Evolutionary conservation across 2,888 invertebrate species (phyloP).

Genomic region (Pilophorus perplexus): DNA sequence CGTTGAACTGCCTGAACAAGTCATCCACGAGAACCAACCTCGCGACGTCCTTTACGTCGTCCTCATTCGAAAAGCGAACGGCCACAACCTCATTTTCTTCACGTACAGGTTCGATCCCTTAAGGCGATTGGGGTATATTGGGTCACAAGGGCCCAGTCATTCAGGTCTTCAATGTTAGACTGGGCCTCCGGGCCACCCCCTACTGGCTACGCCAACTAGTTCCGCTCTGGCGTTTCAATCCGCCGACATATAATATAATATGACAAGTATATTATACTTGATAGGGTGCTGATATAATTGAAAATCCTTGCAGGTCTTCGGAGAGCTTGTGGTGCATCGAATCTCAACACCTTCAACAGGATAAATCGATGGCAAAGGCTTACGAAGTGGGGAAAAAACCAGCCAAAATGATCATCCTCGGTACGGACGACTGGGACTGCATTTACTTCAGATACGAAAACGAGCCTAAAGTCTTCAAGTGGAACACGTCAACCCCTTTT

Average conservation of each 20-base stretch:
- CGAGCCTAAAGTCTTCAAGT: slow-evolving; percentile 62
- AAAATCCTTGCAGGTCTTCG: slow-evolving; percentile 52
- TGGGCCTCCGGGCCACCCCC: too few relatives aligned
- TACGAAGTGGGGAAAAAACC: slow-evolving; percentile 61
- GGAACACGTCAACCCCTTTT: slow-evolving; percentile 57
- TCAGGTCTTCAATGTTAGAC: too few relatives aligned
- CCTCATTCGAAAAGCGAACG: slow-evolving; percentile 57
- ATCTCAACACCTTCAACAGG: slow-evolving; percentile 56
- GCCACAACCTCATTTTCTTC: slow-evolving; percentile 61
- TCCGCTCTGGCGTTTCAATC: too few relatives aligned
- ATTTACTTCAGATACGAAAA: slow-evolving; percentile 53
- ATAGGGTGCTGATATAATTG: too few relatives aligned
- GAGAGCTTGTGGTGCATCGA: slow-evolving; percentile 60
- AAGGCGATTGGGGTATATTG: too few relatives aligned
- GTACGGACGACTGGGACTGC: slow-evolving; percentile 57
- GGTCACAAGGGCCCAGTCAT: too few relatives aligned
- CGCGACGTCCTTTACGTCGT: slow-evolving; percentile 62
- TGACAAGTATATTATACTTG: too few relatives aligned
- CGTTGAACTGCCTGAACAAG: slow-evolving; percentile 58
- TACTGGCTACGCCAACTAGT: too few relatives aligned
- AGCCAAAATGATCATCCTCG: slow-evolving; percentile 59
- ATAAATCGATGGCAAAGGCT: slow-evolving; percentile 44
- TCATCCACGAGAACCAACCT: slow-evolving; percentile 47
- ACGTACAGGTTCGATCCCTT: slow-evolving; percentile 57
- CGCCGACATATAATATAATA: too few relatives aligned